phyloP scores from a whole-genome alignment of 1,140 invertebrate genomes.

The Drosophila novamexicana region DNA sequence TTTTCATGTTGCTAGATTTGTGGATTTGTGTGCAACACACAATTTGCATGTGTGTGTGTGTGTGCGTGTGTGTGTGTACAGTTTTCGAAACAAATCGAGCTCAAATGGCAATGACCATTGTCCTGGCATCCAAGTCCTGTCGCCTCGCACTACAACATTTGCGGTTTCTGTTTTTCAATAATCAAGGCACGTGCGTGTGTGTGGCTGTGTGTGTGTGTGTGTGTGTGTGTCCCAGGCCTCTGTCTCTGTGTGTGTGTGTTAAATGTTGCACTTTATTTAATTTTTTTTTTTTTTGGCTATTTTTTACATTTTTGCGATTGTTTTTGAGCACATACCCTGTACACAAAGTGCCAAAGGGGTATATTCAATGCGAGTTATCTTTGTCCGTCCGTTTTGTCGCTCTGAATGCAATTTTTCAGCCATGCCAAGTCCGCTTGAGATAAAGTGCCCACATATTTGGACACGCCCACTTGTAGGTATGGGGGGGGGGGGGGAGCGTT shows the following conservation, averaged over 20 bases:
- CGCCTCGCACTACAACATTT: conserved; percentile 21
- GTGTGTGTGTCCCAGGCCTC: conserved; percentile 48
- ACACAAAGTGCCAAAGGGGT: not conserved
- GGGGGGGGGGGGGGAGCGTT: no score
- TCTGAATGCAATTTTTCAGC: no score
- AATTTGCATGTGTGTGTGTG: conserved; percentile 3
- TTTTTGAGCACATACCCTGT: not conserved
- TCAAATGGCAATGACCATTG: conserved; percentile 49
- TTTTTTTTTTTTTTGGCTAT: conserved; percentile 20
- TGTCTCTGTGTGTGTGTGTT: conserved; percentile 9
- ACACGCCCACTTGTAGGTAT: no score
- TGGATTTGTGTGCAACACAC: conserved; percentile 17
- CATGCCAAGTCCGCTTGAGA: no score
- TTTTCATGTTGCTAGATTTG: conserved; percentile 31
- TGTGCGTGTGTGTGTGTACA: conserved; percentile 17
- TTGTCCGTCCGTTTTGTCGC: no score
- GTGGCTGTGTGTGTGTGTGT: not conserved
- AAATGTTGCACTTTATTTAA: conserved; percentile 26
- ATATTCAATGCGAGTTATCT: not conserved
- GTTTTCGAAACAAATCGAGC: conserved; percentile 69
- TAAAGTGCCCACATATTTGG: no score
- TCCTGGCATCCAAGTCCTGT: conserved; percentile 31
- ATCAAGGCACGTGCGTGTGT: conserved; percentile 46
- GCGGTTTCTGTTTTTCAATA: conserved; percentile 57
- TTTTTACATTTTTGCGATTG: conserved; percentile 24